These are phyloP conservation scores for Sebastes aleutianus DNA, from an alignment of 2,797 vertebrate genomes.

Conservation along the genomic window DNA sequence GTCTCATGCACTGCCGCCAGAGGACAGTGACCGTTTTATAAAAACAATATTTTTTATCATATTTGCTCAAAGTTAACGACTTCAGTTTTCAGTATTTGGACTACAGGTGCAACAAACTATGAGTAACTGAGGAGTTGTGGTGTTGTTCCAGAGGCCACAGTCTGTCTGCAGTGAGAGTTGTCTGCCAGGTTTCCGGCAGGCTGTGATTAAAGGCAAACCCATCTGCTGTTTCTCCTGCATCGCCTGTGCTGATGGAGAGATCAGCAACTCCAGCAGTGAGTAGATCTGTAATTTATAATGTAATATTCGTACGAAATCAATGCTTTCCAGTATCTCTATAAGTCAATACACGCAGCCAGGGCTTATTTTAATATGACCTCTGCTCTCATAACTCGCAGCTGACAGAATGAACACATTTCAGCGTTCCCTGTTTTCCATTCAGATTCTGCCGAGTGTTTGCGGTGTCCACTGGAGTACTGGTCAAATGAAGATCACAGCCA, in stretches of 20 bases:
- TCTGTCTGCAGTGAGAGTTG: slow-evolving; percentile 82
- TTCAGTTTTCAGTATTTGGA: background rate
- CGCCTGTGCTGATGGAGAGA: slow-evolving; percentile 77
- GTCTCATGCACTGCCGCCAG: too few species aligned
- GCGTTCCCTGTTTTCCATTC: slow-evolving; percentile 21
- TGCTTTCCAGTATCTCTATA: background rate
- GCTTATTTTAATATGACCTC: background rate
- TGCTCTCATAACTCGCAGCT: background rate
- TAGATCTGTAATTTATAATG: background rate
- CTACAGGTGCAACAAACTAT: background rate
- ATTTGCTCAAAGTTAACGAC: too few species aligned
- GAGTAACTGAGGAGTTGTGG: slow-evolving; percentile 11
- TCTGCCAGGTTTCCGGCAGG: slow-evolving; percentile 74
- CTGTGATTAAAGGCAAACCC: slow-evolving; percentile 77
- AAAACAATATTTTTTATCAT: too few species aligned
- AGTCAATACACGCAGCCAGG: accelerated
- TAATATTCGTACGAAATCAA: background rate
- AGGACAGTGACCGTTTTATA: too few species aligned
- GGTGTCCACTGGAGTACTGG: slow-evolving; percentile 78
- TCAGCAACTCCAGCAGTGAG: slow-evolving; percentile 77
- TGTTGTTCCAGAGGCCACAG: slow-evolving; percentile 70
- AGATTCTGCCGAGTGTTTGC: slow-evolving; percentile 77
- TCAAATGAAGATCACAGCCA: slow-evolving; percentile 75
- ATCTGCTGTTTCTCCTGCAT: slow-evolving; percentile 81
- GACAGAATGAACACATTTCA: background rate